Percentiles rank a stretch among this genome's conserved stretches.
Evolutionary conservation across 2,888 invertebrate species (phyloP).

Genomic region (Gnatocerus cornutus): DNA sequence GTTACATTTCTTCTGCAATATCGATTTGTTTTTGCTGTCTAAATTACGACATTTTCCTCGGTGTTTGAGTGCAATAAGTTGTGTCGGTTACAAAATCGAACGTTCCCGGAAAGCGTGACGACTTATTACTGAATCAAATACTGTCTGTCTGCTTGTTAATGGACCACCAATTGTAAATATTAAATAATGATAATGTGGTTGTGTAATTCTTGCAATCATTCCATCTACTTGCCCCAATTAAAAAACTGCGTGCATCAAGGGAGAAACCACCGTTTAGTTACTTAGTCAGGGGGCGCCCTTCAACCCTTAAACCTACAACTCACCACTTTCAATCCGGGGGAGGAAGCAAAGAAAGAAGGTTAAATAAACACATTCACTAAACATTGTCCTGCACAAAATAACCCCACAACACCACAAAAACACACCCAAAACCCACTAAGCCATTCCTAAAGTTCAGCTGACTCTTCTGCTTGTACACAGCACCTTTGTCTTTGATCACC

Average conservation of each 20-base stretch:
- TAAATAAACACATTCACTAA: slow-evolving; percentile 72
- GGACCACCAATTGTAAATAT: background rate
- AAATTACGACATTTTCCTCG: slow-evolving; percentile 11
- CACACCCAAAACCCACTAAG: slow-evolving; percentile 52
- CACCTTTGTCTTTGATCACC: slow-evolving; percentile 45
- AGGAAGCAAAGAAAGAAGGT: slow-evolving; percentile 80
- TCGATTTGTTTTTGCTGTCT: slow-evolving; percentile 10
- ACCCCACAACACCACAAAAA: slow-evolving; percentile 54
- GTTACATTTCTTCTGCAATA: slow-evolving; percentile 5
- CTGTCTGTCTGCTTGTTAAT: background rate
- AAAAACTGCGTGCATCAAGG: slow-evolving; percentile 37
- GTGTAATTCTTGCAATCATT: background rate
- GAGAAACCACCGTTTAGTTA: slow-evolving; percentile 10
- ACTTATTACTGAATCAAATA: background rate
- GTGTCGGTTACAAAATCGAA: slow-evolving; percentile 9
- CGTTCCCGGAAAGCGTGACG: slow-evolving; percentile 17
- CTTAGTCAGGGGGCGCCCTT: slow-evolving; percentile 37
- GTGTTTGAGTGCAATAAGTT: background rate
- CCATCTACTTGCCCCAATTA: background rate
- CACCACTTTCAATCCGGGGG: slow-evolving; percentile 82
- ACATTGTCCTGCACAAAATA: slow-evolving; percentile 56
- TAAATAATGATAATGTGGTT: background rate
- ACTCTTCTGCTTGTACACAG: slow-evolving; percentile 40
- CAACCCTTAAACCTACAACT: slow-evolving; percentile 66
- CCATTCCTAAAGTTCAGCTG: slow-evolving; percentile 51